Conservation (phyloP, 2,797 vertebrate species). For the Pseudotriccus pelzelni region DNA sequence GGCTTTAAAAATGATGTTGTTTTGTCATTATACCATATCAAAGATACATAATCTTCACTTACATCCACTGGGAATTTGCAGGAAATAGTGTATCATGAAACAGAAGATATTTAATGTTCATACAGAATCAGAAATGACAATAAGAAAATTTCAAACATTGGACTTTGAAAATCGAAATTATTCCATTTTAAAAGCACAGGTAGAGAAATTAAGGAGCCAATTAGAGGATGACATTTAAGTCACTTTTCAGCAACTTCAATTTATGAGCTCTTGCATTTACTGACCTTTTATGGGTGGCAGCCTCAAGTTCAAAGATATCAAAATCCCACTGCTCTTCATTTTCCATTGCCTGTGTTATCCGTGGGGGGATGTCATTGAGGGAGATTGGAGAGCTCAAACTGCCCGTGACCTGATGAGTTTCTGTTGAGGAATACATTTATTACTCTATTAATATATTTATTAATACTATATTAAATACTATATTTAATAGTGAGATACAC, state of each 20-base stretch:
- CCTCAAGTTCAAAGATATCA: slow-evolving; percentile 92
- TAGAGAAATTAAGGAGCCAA: not conserved
- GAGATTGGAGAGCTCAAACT: slow-evolving; percentile 83
- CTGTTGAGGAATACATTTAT: slow-evolving; percentile 66
- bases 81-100: not conserved
- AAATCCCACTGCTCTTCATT: slow-evolving; percentile 95
- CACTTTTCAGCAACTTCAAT: not conserved
- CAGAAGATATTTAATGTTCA: not conserved
- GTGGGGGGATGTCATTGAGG: slow-evolving; percentile 88
- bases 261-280: slow-evolving; percentile 17
- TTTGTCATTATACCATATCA: not conserved
- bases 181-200: not conserved
- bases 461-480: not conserved
- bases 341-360: slow-evolving; percentile 90
- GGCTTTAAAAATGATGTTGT: not conserved
- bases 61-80: not conserved
- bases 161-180: slow-evolving; percentile 4
- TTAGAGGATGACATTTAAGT: slow-evolving; percentile 21
- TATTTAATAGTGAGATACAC: not conserved
- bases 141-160: not conserved
- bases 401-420: slow-evolving; percentile 82
- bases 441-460: not conserved
- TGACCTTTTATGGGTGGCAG: slow-evolving; percentile 91
- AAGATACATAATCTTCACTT: not conserved
- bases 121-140: not conserved